Conservation (phyloP, 2,113 vertebrate species). For the Natator depressus region DNA sequence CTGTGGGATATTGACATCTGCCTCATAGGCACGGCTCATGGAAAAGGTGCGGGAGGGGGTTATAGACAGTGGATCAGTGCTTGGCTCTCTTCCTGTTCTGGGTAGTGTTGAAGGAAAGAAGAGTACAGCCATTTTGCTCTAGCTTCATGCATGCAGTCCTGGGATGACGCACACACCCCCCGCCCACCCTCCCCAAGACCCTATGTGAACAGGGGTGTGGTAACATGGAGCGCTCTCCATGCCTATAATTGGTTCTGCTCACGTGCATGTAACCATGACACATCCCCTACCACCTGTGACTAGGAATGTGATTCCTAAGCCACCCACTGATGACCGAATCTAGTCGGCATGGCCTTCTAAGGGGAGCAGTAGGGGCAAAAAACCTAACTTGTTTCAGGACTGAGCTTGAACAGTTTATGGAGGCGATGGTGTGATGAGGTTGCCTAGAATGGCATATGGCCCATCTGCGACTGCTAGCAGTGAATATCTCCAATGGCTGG, state of each 20-base stretch:
- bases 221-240: not conserved
- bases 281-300: not conserved
- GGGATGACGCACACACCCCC: no score
- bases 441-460: not conserved
- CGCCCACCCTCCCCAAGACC: not conserved
- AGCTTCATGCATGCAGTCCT: not conserved
- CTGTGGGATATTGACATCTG: not conserved
- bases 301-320: not conserved
- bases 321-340: not conserved
- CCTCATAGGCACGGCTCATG: not conserved
- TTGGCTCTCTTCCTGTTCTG: not conserved
- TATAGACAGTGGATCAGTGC: not conserved
- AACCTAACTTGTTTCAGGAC: not conserved
- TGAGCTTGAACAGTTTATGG: not conserved
- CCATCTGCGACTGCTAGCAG: not conserved
- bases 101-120: not conserved
- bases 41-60: not conserved
- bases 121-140: not conserved
- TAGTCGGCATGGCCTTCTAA: no score
- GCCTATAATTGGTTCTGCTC: not conserved
- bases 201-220: not conserved
- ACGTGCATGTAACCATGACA: not conserved
- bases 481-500: not conserved
- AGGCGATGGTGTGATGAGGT: not conserved
- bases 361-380: no score